Evolutionary conservation across 1,140 invertebrate species (phyloP), one percentile per base, ranked within the genome.

Genomic region (Neodiprion virginianus): DNA sequence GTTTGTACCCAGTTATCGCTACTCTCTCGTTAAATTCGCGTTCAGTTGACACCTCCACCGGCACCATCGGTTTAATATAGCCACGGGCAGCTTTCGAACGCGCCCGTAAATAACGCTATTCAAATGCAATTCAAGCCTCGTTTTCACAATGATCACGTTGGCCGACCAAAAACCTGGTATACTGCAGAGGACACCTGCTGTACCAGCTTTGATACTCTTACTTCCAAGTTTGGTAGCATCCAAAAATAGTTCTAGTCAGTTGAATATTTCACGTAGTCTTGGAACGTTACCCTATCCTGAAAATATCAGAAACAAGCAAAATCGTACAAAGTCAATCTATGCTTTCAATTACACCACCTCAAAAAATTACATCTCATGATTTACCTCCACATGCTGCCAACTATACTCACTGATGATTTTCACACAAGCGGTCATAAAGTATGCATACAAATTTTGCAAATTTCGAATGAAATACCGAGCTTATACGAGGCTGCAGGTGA

Each of bases 71-170:
- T 61, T 68, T 28, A 21, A 69, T 69, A 47, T 69, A 47, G 67
- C 67, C 67, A 5, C 14, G 11, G 67, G 67, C 67, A 23, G 67
- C 61, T 7, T 14, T 69, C n/a, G 11, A 11, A 7, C 21, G 67
- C 40, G 67, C 14, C 67, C 67, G 40, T 69, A 69, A 69, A 69
- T 69, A 69, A 69, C 67, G 67, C 67, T 12, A 69, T 69, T 69
- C 40, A 12, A 69, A 21, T 11, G 8, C 12, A 21, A 69, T 21
- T 69, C 11, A 69, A 69, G 67, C 67, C 67, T 69, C 40, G 67
- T 69, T 23, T 69, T 14, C 40, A 69, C 67, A 21, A 21, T 69
- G n/a, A 47, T 69, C 17, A 69, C 67, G 28, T 23, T 14, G 12
- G 21, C 40, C 21, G 67, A 69, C 40, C 11, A 21, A 69, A 69